Base-by-base conservation (phyloP, 2,888 invertebrate species). In the Alentia gelatinosa region DNA sequence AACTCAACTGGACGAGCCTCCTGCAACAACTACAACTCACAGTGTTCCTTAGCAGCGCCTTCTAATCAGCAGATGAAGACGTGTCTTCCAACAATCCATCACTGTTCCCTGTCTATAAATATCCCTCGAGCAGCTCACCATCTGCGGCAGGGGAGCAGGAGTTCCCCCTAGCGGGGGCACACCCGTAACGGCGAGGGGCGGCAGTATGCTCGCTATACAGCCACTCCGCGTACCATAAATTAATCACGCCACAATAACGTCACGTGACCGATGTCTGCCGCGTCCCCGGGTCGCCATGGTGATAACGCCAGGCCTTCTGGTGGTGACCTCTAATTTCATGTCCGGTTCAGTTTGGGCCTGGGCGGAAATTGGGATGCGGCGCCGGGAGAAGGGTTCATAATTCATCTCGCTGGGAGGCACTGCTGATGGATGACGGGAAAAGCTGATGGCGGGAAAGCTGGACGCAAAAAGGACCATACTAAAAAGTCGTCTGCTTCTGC, bases 301-400 rank as follows among this genome's bases (percentile, higher is more conserved):
- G 79, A 79, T 79, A 79, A 79, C 30, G 79, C 12, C 7, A 39
- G 9, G 79, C 15, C 79, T 39, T n/a, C 79, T 79, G 37, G 79
- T 35, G 79, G 79, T 39, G 79, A 79, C 79, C 79, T 79, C 79
- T 79, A 79, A 79, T 79, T 79, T 37, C 79, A 79, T 79, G 79
- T 79, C 79, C 79, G 79, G 79, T 79, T 79, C 79, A 79, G 79
- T 79, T 79, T 79, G 35, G 79, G 79, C 39, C 74, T 7, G 79
- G 68, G 39, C 86, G 86, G 86, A 86, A 86, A 86, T 86, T 86
- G 47, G 86, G 42, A 86, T 86, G 86, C 86, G 26, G 50, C 86
- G 42, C 30, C 30, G 42, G 86, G 42, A 50, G 50, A 30, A 86
- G 86, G 86, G 47, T 86, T 47, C 50, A 86, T 86, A 86, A 86